phyloP scores from a whole-genome alignment of 2,888 invertebrate species.

The Dinocampus coccinellae region DNA sequence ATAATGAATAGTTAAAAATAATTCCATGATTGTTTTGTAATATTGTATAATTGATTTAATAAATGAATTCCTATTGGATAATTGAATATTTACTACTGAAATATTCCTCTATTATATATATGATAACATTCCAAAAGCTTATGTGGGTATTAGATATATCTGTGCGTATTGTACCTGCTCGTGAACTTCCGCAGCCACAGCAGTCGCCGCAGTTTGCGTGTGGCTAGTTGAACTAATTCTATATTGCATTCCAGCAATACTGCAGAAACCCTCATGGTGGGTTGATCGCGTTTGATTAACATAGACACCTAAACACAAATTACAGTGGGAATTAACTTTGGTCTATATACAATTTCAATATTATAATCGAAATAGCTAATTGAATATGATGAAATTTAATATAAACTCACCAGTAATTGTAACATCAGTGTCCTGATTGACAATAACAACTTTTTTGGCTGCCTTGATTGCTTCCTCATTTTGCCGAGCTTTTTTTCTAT shows the following conservation, averaged over 20 bases:
- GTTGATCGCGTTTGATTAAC: slow-evolving; percentile 81
- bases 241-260: slow-evolving; percentile 88
- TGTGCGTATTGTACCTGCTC: slow-evolving; percentile 61
- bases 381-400: neutral
- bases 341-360: neutral
- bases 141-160: neutral
- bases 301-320: slow-evolving; percentile 74
- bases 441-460: slow-evolving; percentile 77
- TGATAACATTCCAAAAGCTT: slow-evolving; percentile 6
- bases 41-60: neutral
- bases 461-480: slow-evolving; percentile 64
- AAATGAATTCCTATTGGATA: neutral
- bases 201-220: slow-evolving; percentile 87
- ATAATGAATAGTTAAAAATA: neutral
- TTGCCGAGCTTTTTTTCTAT: slow-evolving; percentile 54
- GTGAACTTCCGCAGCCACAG: slow-evolving; percentile 75
- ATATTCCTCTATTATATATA: slow-evolving; percentile 11
- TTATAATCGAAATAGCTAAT: neutral
- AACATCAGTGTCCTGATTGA: slow-evolving; percentile 88
- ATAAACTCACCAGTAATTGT: slow-evolving; percentile 78
- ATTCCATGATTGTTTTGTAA: neutral
- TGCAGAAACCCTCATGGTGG: slow-evolving; percentile 86
- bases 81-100: neutral
- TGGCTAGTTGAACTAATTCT: slow-evolving; percentile 89
- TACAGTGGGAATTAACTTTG: slow-evolving; percentile 27